Base-by-base conservation (phyloP, 2,113 vertebrate genomes). In the Ophiodon elongatus region DNA sequence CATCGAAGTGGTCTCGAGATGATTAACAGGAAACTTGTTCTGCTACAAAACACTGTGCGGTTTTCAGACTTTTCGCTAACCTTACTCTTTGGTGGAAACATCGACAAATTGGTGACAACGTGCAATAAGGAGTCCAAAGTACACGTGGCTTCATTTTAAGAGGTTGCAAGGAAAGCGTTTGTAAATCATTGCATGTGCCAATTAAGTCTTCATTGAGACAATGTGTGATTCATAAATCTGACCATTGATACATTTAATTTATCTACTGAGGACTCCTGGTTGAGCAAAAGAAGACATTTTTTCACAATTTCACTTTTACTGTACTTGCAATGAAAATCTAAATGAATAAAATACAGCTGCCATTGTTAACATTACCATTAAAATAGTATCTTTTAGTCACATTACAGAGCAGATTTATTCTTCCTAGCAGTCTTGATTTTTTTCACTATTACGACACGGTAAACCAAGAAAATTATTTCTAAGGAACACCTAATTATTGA, bases 401-500 rank as follows among this genome's bases (percentile, higher is more conserved):
- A 4, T 25, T 15, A 43, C n/a, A 57, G 54, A 57, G 50, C 11
- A 27, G 23, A 15, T 37, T 54, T 59, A 68, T 31, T 73, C 4
- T 21, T 63, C 27, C 60, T 21, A 25, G 25, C 37, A 67, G 14
- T 76, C 45, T 45, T n/a, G 63, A 82, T 50, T 76, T 8, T 79
- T 82, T 60, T 79, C 11, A 59, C 47, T 72, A 45, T 64, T 29
- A 54, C 0, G 17, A 73, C n/a, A 70, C 1, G 13, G 71, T 71
- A 57, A 73, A 43, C 7, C 4, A n/a, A 47, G 25, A 72, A 8
- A 64, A 27, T 35, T 9, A 86, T 84, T 82, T 83, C 14, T 14
- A 15, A 72, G 56, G 27, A 68, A 33, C 17, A 43, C 37, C 37
- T 78, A 15, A 78, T 63, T 65, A 82, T 71, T 59, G 69, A 79